Evolutionary conservation across 1,140 invertebrate species (phyloP).

Genomic region (Steinernema khuongi): DNA sequence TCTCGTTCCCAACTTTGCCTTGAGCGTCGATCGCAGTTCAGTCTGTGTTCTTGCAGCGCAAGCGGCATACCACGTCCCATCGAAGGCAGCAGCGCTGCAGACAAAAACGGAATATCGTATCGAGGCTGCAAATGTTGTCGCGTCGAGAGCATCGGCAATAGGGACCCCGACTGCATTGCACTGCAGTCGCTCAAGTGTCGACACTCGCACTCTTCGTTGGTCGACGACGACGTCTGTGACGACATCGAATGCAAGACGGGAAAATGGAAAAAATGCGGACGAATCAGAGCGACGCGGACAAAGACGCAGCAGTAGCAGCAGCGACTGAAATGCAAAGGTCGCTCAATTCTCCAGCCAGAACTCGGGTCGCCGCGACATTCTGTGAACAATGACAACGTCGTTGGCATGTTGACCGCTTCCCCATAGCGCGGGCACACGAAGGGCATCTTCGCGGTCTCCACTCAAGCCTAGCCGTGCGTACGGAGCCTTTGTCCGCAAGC

Average conservation of each 20-base stretch:
- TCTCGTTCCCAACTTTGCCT: background rate
- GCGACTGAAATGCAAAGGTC: background rate
- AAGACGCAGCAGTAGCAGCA: background rate
- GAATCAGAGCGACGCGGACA: constrained; percentile 9
- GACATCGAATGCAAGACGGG: background rate
- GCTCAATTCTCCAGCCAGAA: no score
- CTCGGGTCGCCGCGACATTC: background rate
- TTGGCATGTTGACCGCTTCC: background rate
- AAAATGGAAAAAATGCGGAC: background rate
- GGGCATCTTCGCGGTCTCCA: background rate
- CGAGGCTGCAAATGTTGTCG: constrained; percentile 14
- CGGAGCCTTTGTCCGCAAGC: constrained; percentile 7
- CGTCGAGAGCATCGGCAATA: background rate
- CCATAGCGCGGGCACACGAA: background rate
- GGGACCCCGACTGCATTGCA: background rate
- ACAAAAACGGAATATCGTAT: constrained; percentile 9
- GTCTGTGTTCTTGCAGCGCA: background rate
- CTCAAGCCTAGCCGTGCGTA: background rate
- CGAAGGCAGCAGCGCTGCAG: background rate
- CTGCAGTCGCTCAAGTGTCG: background rate
- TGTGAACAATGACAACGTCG: background rate
- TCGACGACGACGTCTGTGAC: background rate
- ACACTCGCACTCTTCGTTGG: constrained; percentile 9
- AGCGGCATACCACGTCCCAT: background rate
- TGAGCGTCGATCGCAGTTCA: constrained; percentile 1